Conservation (phyloP, 2,888 invertebrate species). For the Microplitis manilae region DNA sequence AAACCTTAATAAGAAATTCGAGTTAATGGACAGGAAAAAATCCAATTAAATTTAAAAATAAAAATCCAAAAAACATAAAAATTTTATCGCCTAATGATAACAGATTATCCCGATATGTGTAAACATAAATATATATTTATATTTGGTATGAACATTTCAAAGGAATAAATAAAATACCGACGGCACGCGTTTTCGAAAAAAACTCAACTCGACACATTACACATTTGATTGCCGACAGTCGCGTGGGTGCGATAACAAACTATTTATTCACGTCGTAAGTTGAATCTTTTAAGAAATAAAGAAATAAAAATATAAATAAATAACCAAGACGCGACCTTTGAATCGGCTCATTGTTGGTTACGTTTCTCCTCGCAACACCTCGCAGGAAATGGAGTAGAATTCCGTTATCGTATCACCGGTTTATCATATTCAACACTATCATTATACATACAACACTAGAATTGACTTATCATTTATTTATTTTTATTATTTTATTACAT, state of each 20-base stretch:
- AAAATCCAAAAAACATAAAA: background rate
- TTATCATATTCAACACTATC: too few relatives aligned
- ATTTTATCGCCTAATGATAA: background rate
- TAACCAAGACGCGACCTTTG: conserved; percentile 45
- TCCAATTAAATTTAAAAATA: conserved; percentile 33
- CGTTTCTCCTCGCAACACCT: conserved; percentile 32
- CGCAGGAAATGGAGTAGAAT: conserved; percentile 35
- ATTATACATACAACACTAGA: too few relatives aligned
- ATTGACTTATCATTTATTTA: background rate
- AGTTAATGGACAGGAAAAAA: conserved; percentile 38
- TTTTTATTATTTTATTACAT: background rate
- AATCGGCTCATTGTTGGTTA: conserved; percentile 60
- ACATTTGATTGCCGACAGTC: background rate
- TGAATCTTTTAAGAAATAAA: conserved; percentile 25
- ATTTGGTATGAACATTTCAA: conserved; percentile 1
- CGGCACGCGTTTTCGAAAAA: conserved; percentile 2
- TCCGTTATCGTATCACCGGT: too few relatives aligned
- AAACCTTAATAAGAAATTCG: conserved; percentile 41
- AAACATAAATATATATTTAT: background rate
- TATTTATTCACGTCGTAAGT: background rate
- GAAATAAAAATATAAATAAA: conserved; percentile 14
- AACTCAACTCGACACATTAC: background rate
- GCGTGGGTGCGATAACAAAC: background rate
- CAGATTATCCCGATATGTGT: background rate
- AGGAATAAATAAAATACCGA: conserved; percentile 26